A percentile compares a stretch with the other conserved stretches of the same genome.
Conservation (phyloP, 2,113 vertebrate genomes). For the Buteo buteo region DNA sequence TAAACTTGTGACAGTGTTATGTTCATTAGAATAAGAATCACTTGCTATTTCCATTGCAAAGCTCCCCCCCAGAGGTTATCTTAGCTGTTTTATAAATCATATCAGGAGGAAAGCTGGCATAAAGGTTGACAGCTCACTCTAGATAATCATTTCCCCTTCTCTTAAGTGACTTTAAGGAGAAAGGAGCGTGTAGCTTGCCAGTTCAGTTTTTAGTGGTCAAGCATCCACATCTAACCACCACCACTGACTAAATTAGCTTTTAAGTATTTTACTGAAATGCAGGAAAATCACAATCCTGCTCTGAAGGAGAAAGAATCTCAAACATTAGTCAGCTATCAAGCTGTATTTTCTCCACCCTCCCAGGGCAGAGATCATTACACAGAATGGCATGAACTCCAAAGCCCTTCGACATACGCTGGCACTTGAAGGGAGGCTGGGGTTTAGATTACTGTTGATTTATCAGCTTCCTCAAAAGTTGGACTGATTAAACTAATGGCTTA, state of each 20-base stretch:
- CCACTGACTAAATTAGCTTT: slow-evolving; percentile 38
- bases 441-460: slow-evolving; percentile 4
- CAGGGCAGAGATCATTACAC: background rate
- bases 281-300: background rate
- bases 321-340: background rate
- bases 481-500: slow-evolving; percentile 1
- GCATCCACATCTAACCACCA: background rate
- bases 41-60: slow-evolving; percentile 63
- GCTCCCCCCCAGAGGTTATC: slow-evolving; percentile 49
- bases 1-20: slow-evolving; percentile 66
- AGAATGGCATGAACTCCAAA: background rate
- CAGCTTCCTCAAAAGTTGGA: background rate
- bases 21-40: slow-evolving; percentile 68
- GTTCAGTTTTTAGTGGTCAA: slow-evolving; percentile 40
- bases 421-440: background rate
- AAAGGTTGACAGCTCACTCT: slow-evolving; percentile 63
- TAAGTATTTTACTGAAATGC: slow-evolving; percentile 25
- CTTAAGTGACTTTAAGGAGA: slow-evolving; percentile 47
- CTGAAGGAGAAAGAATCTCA: background rate
- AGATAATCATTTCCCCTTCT: slow-evolving; percentile 30
- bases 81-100: slow-evolving; percentile 57
- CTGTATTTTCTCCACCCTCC: background rate
- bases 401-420: background rate
- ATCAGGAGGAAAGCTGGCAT: slow-evolving; percentile 57
- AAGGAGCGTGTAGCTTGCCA: slow-evolving; percentile 45